Evolutionary conservation across 2,113 vertebrate genomes (phyloP).

Genomic region (Chamaetylas fuelleborni): DNA sequence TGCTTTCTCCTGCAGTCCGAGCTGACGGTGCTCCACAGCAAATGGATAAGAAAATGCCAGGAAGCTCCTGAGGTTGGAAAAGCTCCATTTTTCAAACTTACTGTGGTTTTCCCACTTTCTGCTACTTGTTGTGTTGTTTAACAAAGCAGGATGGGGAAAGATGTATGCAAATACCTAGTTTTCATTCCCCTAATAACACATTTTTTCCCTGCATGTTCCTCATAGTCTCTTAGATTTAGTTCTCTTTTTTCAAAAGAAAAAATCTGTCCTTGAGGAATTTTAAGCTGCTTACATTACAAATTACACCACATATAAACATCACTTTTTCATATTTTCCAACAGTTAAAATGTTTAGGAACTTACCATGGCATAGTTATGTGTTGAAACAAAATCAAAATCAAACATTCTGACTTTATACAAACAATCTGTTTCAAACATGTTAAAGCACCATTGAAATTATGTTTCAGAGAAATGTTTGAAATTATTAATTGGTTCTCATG

Average conservation of each 20-base stretch:
- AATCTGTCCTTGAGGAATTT: neutral
- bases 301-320: neutral
- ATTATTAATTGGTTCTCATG: constrained; percentile 30
- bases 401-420: constrained; percentile 35
- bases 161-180: neutral
- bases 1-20: neutral
- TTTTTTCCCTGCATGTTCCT: neutral
- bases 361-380: neutral
- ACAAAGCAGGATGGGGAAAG: neutral
- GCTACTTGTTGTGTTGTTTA: neutral
- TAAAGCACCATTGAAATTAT: constrained; percentile 8
- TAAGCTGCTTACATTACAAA: neutral
- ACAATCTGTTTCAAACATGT: constrained; percentile 39
- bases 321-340: neutral
- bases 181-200: neutral
- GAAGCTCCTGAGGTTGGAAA: neutral
- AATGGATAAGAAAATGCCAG: neutral
- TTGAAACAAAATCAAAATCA: constrained; percentile 47
- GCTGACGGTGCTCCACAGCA: neutral
- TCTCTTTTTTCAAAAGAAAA: neutral
- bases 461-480: constrained; percentile 34
- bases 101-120: neutral
- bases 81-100: neutral
- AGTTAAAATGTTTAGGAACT: constrained; percentile 26
- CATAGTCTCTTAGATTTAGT: neutral